Evolutionary conservation across 1,140 invertebrate species (phyloP).

Genomic region (Drosophila subobscura): DNA sequence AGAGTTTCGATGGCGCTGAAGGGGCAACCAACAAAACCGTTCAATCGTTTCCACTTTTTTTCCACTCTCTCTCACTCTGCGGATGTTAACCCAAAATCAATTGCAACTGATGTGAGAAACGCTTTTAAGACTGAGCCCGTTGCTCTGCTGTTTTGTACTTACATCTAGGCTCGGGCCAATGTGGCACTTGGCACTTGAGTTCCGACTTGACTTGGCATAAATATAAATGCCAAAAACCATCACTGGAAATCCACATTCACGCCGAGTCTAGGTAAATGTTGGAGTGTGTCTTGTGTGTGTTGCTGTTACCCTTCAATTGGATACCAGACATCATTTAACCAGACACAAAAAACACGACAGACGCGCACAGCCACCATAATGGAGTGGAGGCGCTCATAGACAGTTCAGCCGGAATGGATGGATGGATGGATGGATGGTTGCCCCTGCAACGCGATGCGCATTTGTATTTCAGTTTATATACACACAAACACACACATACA

Average conservation of each 20-base stretch:
- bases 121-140: background rate
- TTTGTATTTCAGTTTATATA: conserved; percentile 58
- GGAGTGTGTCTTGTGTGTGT: conserved; percentile 28
- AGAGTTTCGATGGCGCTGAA: background rate
- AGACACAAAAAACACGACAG: conserved; percentile 31
- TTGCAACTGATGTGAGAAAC: conserved; percentile 37
- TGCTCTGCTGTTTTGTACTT: too few relatives aligned
- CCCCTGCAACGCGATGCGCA: conserved; percentile 54
- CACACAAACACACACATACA: conserved; percentile 21
- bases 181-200: conserved; percentile 55
- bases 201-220: conserved; percentile 57
- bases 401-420: conserved; percentile 3
- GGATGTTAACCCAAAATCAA: conserved; percentile 59
- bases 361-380: conserved; percentile 16
- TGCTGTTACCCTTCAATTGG: conserved; percentile 71
- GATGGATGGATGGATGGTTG: conserved; percentile 5
- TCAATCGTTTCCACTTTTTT: conserved; percentile 39
- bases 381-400: conserved; percentile 31
- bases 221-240: conserved; percentile 62
- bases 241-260: conserved; percentile 62
- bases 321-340: conserved; percentile 69
- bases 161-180: background rate
- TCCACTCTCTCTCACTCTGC: background rate
- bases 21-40: background rate
- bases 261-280: conserved; percentile 25